Evolutionary conservation across 2,113 vertebrate genomes (phyloP).

Genomic region (Recurvirostra avosetta): DNA sequence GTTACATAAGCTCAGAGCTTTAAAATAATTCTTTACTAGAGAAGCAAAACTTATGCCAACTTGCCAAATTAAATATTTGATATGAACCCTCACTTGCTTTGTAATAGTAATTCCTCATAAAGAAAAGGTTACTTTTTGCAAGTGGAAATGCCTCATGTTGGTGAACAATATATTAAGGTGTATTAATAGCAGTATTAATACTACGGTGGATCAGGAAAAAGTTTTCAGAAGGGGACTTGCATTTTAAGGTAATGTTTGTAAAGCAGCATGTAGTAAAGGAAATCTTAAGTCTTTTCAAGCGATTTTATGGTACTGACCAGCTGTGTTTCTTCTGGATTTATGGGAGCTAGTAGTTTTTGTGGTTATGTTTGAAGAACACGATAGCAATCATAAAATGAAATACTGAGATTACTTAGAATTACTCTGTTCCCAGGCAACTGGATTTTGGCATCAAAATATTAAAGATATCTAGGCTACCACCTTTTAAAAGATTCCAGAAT

Average conservation of each 20-base stretch:
- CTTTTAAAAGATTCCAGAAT: not conserved
- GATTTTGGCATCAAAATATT: not conserved
- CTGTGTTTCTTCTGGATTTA: not conserved
- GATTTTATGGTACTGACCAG: not conserved
- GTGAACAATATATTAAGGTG: not conserved
- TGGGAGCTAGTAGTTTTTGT: not conserved
- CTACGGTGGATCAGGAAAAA: not conserved
- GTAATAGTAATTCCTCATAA: not conserved
- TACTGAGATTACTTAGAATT: not conserved
- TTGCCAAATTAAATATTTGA: not conserved
- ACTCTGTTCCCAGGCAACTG: not conserved
- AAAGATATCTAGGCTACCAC: not conserved
- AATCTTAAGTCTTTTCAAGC: not conserved
- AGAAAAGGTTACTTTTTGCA: not conserved
- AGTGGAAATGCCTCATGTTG: not conserved
- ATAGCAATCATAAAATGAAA: not conserved
- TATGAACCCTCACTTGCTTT: not conserved
- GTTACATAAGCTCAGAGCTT: not conserved
- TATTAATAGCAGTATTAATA: not conserved
- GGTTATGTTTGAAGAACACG: not conserved
- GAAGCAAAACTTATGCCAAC: not conserved
- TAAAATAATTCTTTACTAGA: not conserved
- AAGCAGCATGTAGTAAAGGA: not conserved
- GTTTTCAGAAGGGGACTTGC: not conserved
- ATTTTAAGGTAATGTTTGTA: not conserved